Evolutionary conservation across 1,140 invertebrate species (phyloP).

Genomic region (Drosophila rufa): DNA sequence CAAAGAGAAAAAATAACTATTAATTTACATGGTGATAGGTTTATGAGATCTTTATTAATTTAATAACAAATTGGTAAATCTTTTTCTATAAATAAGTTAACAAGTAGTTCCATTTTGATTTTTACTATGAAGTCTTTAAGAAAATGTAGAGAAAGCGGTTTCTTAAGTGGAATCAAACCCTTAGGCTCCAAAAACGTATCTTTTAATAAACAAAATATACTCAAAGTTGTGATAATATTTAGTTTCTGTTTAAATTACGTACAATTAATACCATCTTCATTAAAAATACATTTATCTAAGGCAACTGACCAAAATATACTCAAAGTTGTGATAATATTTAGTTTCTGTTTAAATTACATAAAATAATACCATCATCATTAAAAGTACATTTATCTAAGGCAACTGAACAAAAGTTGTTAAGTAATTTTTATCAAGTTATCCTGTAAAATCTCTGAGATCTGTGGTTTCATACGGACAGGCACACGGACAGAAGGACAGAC

Average conservation of each 20-base stretch:
- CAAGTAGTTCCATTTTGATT: too few relatives aligned
- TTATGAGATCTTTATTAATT: neutral
- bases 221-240: neutral
- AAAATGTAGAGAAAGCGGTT: neutral
- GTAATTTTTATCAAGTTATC: too few relatives aligned
- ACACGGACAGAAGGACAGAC: too few relatives aligned
- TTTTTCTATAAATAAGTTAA: too few relatives aligned
- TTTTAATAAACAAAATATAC: neutral
- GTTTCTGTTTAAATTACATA: neutral
- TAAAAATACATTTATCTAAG: too few relatives aligned
- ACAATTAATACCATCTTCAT: too few relatives aligned
- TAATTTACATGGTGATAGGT: neutral
- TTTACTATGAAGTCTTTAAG: too few relatives aligned
- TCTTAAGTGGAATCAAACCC: too few relatives aligned
- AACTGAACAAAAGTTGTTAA: neutral
- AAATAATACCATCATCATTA: neutral
- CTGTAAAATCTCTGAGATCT: neutral
- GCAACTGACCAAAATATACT: neutral
- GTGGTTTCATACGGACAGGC: neutral
- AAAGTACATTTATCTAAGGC: too few relatives aligned
- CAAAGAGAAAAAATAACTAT: constrained; percentile 21
- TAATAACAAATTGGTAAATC: too few relatives aligned
- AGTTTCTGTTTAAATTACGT: neutral
- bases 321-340: neutral
- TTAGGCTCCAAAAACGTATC: neutral